Base-by-base conservation (phyloP, 2,888 invertebrate genomes). In the Pristionchus mayeri region DNA sequence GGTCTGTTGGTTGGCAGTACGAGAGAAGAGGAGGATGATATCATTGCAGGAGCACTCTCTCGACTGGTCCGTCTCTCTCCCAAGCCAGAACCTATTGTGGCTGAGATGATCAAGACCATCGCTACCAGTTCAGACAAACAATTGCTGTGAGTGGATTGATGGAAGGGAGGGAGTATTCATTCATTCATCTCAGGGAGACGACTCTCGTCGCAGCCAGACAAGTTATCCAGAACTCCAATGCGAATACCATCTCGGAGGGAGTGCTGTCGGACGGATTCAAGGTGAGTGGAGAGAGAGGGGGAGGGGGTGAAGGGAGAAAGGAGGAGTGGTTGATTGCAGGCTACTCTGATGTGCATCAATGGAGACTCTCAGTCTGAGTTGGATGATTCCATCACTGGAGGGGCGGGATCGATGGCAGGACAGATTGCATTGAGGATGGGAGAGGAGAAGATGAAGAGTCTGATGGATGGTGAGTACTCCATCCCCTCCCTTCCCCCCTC, bases 81-180 rank as follows among this genome's bases (percentile, higher is more conserved):
- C 81, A 95, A 97, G 87, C 96, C 97, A 0, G 98, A 98, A 94
- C 96, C 97, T 13, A 94, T 98, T n/a, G 97, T 98, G 94, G 95
- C 95, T 21, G 98, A 99, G 93, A 95, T 98, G 92, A 96, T 97
- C 93, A 96, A 96, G 91, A 96, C 96, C 60, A 95, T 97, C 85
- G 96, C 96, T 93, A 95, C 95, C 11, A 84, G 75, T 89, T 95
- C 96, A 0, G 98, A 98, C 93, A 95, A 96, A 50, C 95, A 95
- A 63, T 95, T 97, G 88, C 94, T 94, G 95, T 95, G 90, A 90
- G 89, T 75, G 44, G 40, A 75, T 48, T 9, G 27, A 34, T 76
- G 27, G 27, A 37, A 48, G 18, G 44, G 21, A 48, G 75, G 37
- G 24, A 40, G 37, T 80, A 52, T 2, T 34, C n/a, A 37, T 37